Percentiles rank a stretch among this genome's conserved stretches.
Evolutionary conservation across 2,888 invertebrate species (phyloP).

Genomic region (Ecliptopera silaceata): DNA sequence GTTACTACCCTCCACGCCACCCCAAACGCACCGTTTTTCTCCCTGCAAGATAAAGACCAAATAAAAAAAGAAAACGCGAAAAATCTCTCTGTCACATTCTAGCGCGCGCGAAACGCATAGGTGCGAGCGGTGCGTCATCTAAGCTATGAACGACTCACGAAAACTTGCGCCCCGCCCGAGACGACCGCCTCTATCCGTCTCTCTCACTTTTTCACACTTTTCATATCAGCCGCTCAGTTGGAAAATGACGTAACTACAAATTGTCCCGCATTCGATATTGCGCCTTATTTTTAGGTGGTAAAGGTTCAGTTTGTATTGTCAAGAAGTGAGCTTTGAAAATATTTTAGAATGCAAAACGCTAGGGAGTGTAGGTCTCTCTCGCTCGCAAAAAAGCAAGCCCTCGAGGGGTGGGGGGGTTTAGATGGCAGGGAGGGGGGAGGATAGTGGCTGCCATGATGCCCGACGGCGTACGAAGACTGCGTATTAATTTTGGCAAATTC

Average conservation of each 20-base stretch:
- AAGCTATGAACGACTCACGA: constrained; percentile 82
- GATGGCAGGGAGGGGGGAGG: constrained; percentile 45
- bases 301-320: constrained; percentile 32
- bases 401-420: constrained; percentile 58
- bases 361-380: constrained; percentile 78
- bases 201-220: constrained; percentile 83
- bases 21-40: constrained; percentile 77
- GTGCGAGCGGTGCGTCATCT: constrained; percentile 72
- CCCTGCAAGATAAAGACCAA: constrained; percentile 80
- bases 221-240: constrained; percentile 53
- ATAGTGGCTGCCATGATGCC: constrained; percentile 77
- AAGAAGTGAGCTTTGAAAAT: constrained; percentile 62
- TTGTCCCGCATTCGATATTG: constrained; percentile 27
- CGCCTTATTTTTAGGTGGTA: constrained; percentile 9
- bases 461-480: constrained; percentile 75
- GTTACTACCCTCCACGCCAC: constrained; percentile 52
- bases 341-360: constrained; percentile 80
- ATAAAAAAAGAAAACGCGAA: constrained; percentile 82
- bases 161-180: constrained; percentile 82
- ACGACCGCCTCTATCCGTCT: constrained; percentile 80
- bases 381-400: constrained; percentile 80
- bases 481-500: constrained; percentile 79
- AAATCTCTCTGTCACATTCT: constrained; percentile 72
- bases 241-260: constrained; percentile 40
- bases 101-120: constrained; percentile 39